These are phyloP conservation scores for Chaetophractus vellerosus DNA, from an alignment of 2,797 vertebrate species.

Conservation along the genomic window DNA sequence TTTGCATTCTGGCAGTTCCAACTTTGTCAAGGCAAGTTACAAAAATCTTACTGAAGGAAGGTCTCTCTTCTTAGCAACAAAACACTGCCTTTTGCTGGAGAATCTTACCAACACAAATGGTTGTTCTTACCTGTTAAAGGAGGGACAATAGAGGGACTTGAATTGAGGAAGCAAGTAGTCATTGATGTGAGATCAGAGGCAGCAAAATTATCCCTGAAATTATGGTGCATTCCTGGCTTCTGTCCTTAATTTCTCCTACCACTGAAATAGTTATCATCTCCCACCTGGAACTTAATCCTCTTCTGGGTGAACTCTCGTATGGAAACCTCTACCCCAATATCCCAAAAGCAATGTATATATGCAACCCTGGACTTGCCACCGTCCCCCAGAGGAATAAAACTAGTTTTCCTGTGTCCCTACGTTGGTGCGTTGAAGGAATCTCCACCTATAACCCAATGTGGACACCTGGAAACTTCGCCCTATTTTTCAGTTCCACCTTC, in stretches of 20 bases:
- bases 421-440: not conserved
- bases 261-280: not conserved
- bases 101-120: not conserved
- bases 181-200: not conserved
- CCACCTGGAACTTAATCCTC: not conserved
- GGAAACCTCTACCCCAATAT: not conserved
- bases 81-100: not conserved
- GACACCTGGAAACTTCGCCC: not conserved
- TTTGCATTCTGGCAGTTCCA: slow-evolving; percentile 1
- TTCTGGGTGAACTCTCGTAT: not conserved
- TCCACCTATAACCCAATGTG: not conserved
- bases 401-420: not conserved
- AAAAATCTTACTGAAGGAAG: not conserved
- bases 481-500: slow-evolving; percentile 20
- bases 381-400: not conserved
- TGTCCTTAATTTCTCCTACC: not conserved
- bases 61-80: not conserved
- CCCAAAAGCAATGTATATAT: not conserved
- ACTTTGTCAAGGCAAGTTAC: slow-evolving; percentile 55
- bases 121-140: not conserved
- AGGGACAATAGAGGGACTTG: not conserved
- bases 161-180: not conserved
- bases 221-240: not conserved
- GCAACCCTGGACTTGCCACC: not conserved
- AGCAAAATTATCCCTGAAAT: not conserved